phyloP scores from a whole-genome alignment of 2,888 invertebrate species.

The Pheosia gnoma region DNA sequence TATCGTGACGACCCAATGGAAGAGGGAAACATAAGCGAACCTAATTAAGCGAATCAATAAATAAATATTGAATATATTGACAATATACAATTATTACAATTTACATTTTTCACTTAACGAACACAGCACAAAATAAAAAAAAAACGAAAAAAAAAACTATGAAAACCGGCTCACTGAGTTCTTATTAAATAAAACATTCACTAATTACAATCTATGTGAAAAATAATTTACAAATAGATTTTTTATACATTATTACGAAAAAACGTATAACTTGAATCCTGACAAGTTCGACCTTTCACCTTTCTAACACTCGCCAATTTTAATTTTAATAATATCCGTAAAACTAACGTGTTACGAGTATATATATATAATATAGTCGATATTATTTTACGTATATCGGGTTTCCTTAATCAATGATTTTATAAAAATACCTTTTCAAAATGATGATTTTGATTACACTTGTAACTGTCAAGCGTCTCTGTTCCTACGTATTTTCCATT shows the following conservation, averaged over 20 bases:
- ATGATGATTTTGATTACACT: constrained; percentile 54
- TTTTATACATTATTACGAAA: constrained; percentile 74
- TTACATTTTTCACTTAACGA: constrained; percentile 80
- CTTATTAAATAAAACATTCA: constrained; percentile 71
- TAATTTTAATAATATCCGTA: constrained; percentile 65
- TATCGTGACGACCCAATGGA: constrained; percentile 58
- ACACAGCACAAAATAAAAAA: constrained; percentile 79
- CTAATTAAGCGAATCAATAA: constrained; percentile 80
- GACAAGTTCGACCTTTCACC: constrained; percentile 63
- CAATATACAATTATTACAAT: constrained; percentile 83
- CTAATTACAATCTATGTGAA: constrained; percentile 77
- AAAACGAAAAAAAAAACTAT: constrained; percentile 61
- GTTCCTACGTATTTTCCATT: constrained; percentile 43
- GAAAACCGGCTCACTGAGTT: constrained; percentile 75
- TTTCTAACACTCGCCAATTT: constrained; percentile 59
- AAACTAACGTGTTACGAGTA: constrained; percentile 78
- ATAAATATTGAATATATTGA: constrained; percentile 81
- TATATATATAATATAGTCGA: constrained; percentile 66
- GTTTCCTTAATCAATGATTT: constrained; percentile 80
- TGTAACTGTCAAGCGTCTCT: constrained; percentile 42
- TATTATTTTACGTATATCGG: constrained; percentile 81
- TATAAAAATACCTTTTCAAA: constrained; percentile 80
- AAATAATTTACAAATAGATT: constrained; percentile 78
- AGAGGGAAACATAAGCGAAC: constrained; percentile 59
- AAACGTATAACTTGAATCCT: constrained; percentile 81